Percentiles rank a stretch among this genome's conserved stretches.
These are phyloP conservation scores for Patella caerulea DNA, from an alignment of 2,888 invertebrate genomes.

Conservation along the genomic window DNA sequence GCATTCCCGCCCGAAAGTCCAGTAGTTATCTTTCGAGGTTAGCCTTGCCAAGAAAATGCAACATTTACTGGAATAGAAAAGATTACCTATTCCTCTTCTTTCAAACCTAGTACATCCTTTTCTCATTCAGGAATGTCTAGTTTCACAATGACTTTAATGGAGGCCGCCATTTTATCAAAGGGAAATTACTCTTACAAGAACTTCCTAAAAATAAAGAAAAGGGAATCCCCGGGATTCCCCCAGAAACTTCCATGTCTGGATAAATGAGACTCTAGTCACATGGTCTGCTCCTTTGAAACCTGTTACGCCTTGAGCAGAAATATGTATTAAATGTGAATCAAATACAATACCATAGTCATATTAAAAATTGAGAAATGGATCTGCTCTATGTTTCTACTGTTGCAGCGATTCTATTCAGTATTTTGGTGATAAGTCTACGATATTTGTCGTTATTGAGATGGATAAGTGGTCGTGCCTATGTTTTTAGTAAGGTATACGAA, in stretches of 20 bases:
- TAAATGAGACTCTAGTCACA: conserved; percentile 1
- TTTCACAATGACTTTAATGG: conserved; percentile 13
- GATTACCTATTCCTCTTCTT: too few species aligned
- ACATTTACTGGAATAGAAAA: too few species aligned
- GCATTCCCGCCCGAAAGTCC: too few species aligned
- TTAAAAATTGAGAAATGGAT: conserved; percentile 33
- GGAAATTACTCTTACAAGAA: conserved; percentile 16
- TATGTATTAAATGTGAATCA: too few species aligned
- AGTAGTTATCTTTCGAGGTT: too few species aligned
- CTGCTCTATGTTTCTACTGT: conserved; percentile 41
- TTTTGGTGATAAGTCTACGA: conserved; percentile 42
- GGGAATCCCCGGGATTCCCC: background rate
- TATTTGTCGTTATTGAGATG: conserved; percentile 45
- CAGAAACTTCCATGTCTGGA: background rate
- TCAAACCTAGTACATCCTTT: too few species aligned
- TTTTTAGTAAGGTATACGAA: conserved; percentile 36
- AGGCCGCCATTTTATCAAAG: conserved; percentile 23
- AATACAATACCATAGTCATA: too few species aligned
- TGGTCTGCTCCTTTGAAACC: background rate
- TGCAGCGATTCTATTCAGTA: conserved; percentile 41
- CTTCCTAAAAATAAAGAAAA: too few species aligned
- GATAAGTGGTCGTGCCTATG: conserved; percentile 43
- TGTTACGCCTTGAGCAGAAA: background rate
- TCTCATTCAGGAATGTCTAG: too few species aligned
- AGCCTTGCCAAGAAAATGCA: too few species aligned